Conservation (phyloP, 2,113 vertebrate species). For the Entomyzon cyanotis region DNA sequence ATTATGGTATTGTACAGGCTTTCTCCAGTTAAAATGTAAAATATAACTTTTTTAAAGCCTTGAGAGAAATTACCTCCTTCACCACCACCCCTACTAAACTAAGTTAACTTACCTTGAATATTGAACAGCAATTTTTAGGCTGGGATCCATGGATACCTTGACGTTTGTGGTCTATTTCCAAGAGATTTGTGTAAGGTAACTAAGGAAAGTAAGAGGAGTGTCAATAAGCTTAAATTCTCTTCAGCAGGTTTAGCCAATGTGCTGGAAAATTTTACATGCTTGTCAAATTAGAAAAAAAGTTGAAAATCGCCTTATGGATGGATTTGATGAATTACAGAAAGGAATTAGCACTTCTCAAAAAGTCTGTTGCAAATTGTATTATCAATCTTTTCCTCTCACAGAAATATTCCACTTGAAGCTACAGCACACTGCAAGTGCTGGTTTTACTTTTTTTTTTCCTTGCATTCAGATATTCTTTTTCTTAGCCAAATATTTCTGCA, state of each 20-base stretch:
- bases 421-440: background rate
- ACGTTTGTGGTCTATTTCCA: background rate
- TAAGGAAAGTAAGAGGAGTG: background rate
- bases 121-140: background rate
- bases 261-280: background rate
- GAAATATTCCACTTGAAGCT: background rate
- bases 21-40: background rate
- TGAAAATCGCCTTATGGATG: background rate
- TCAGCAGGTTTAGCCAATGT: background rate
- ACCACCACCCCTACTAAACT: background rate
- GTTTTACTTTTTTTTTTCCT: background rate
- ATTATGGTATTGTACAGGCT: background rate
- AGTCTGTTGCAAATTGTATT: background rate
- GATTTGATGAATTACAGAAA: conserved; percentile 4
- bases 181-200: background rate
- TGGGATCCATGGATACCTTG: background rate
- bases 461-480: background rate
- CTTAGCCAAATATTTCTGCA: background rate
- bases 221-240: background rate
- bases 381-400: background rate
- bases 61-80: background rate
- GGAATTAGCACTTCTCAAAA: background rate
- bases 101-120: background rate
- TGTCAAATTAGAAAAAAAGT: background rate
- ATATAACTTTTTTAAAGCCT: background rate